These are phyloP conservation scores for Monochamus alternatus DNA, from an alignment of 2,888 invertebrate species.

Conservation along the genomic window DNA sequence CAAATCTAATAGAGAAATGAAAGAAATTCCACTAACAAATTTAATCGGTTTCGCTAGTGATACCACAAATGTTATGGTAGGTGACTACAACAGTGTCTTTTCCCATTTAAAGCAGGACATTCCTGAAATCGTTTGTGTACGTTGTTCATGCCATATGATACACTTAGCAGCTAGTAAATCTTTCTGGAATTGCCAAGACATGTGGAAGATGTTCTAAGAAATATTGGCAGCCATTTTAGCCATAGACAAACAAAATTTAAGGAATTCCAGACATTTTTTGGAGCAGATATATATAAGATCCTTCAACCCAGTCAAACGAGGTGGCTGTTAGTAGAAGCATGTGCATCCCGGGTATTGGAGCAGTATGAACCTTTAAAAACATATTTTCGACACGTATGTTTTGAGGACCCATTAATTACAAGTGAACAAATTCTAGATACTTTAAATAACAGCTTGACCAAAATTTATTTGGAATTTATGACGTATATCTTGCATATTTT, in stretches of 20 bases:
- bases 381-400: slow-evolving; percentile 23
- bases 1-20: not conserved
- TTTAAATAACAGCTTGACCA: slow-evolving; percentile 5
- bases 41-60: slow-evolving; percentile 27
- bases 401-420: slow-evolving; percentile 25
- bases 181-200: slow-evolving; percentile 23
- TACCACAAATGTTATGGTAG: slow-evolving; percentile 31
- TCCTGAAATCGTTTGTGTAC: slow-evolving; percentile 18
- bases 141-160: slow-evolving; percentile 27
- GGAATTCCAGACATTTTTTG: slow-evolving; percentile 23
- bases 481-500: slow-evolving; percentile 26
- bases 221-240: slow-evolving; percentile 28
- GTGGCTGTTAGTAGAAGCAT: slow-evolving; percentile 28
- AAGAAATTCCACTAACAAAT: slow-evolving; percentile 23
- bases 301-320: slow-evolving; percentile 30
- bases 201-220: slow-evolving; percentile 18
- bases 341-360: slow-evolving; percentile 28
- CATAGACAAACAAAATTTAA: slow-evolving; percentile 13
- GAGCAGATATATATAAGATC: slow-evolving; percentile 22
- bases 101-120: slow-evolving; percentile 24
- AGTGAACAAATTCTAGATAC: too few species aligned
- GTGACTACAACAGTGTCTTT: slow-evolving; percentile 27
- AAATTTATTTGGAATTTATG: slow-evolving; percentile 33
- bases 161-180: slow-evolving; percentile 25
- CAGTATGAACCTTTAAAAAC: slow-evolving; percentile 17